A percentile compares a stretch with the other conserved stretches of the same genome.
Conservation (phyloP, 1,140 invertebrate species). For the Saccostrea echinata region DNA sequence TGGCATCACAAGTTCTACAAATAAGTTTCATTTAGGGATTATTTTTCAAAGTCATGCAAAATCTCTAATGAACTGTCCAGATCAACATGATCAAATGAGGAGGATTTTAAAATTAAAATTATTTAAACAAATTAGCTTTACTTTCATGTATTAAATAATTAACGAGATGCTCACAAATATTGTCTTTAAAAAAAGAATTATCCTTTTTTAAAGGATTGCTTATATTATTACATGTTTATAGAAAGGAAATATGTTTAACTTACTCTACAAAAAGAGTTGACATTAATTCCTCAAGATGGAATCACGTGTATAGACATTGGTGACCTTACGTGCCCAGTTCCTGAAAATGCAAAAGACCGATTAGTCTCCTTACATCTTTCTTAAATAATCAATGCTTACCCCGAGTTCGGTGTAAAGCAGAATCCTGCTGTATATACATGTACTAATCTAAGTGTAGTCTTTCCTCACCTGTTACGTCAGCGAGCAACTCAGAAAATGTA, state of each 20-base stretch:
- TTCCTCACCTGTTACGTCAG: neutral
- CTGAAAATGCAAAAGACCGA: slow-evolving; percentile 3
- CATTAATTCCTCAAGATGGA: neutral
- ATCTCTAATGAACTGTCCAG: too few species aligned
- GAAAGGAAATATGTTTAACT: neutral
- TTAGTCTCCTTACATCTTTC: slow-evolving; percentile 6
- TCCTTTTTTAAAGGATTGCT: neutral
- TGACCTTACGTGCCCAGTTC: neutral
- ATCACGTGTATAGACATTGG: neutral
- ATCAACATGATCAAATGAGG: too few species aligned
- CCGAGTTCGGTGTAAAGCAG: neutral
- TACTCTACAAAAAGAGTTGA: neutral
- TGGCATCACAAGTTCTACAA: too few species aligned
- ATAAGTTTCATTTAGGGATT: too few species aligned
- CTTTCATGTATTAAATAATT: too few species aligned
- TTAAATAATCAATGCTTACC: slow-evolving; percentile 27
- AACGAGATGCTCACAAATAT: too few species aligned
- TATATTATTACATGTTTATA: neutral
- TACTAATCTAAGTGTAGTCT: neutral
- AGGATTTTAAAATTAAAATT: too few species aligned
- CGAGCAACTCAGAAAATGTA: neutral
- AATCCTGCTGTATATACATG: neutral
- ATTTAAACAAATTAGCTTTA: too few species aligned
- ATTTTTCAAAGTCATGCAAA: too few species aligned
- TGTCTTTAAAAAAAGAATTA: neutral